phyloP scores from a whole-genome alignment of 2,113 vertebrate genomes.

The Calyptommatus sinebrachiatus region DNA sequence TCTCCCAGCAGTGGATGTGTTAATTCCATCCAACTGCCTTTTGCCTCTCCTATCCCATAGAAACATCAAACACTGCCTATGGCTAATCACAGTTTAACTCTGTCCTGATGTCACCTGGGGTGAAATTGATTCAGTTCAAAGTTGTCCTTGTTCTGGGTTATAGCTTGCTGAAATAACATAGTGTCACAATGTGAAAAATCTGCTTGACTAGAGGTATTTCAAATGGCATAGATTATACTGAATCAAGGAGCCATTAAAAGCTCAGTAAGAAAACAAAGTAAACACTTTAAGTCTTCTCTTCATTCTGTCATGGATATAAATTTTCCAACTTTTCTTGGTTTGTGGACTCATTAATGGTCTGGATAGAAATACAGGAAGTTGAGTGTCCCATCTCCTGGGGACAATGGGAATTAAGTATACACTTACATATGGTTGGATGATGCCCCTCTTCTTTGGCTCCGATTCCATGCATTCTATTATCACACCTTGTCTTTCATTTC shows the following conservation, averaged over 20 bases:
- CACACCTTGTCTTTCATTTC: slow-evolving; percentile 27
- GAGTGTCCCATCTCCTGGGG: neutral
- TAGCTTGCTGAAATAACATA: neutral
- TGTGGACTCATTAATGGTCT: neutral
- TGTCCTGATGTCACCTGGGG: neutral
- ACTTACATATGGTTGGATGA: slow-evolving; percentile 13
- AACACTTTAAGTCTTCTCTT: neutral
- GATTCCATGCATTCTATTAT: neutral
- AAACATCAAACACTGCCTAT: neutral
- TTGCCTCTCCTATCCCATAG: too few relatives aligned
- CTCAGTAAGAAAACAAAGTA: neutral
- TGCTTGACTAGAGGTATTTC: neutral
- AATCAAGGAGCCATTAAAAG: neutral
- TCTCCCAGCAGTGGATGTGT: neutral
- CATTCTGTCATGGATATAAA: neutral
- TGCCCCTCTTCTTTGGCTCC: neutral
- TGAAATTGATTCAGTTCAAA: neutral
- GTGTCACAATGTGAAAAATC: neutral
- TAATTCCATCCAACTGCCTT: neutral
- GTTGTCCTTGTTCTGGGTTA: neutral
- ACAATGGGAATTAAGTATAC: neutral
- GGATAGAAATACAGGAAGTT: neutral
- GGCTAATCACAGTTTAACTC: neutral
- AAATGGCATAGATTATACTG: neutral
- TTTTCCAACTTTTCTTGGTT: neutral